These are phyloP conservation scores for Siniperca undulata DNA, from an alignment of 2,797 vertebrate genomes.

Conservation along the genomic window DNA sequence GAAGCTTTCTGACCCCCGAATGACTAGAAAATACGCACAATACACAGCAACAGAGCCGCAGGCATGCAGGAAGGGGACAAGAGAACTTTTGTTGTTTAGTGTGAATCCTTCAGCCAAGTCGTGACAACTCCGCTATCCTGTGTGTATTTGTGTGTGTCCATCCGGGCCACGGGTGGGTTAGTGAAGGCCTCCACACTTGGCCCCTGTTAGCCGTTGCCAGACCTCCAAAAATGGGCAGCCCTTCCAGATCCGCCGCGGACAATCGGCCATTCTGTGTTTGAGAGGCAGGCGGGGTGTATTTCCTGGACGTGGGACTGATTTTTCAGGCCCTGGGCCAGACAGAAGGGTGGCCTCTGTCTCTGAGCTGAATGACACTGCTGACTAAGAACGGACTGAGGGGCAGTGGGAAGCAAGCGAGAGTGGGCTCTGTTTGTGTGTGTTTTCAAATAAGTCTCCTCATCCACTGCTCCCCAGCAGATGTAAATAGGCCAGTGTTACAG, in stretches of 20 bases:
- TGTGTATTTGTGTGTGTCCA: slow-evolving; percentile 67
- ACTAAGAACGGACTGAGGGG: slow-evolving; percentile 70
- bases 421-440: slow-evolving; percentile 70
- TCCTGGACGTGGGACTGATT: slow-evolving; percentile 86
- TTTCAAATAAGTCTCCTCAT: slow-evolving; percentile 71
- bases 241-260: slow-evolving; percentile 85
- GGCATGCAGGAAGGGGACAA: slow-evolving; percentile 65
- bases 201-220: slow-evolving; percentile 73
- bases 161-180: slow-evolving; percentile 73
- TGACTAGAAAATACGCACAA: slow-evolving; percentile 45
- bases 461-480: slow-evolving; percentile 48
- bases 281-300: slow-evolving; percentile 82
- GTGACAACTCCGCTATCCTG: slow-evolving; percentile 72
- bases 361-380: slow-evolving; percentile 83
- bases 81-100: slow-evolving; percentile 74
- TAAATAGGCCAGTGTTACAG: slow-evolving; percentile 74
- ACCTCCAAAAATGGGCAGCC: slow-evolving; percentile 86
- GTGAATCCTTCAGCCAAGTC: slow-evolving; percentile 73
- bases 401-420: slow-evolving; percentile 69
- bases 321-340: slow-evolving; percentile 84
- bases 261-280: slow-evolving; percentile 83
- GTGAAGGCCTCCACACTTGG: slow-evolving; percentile 74
- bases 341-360: slow-evolving; percentile 87
- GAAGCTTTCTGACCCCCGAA: slow-evolving; percentile 57
- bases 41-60: slow-evolving; percentile 34